Evolutionary conservation across 2,797 vertebrate genomes (phyloP).

Genomic region (Falco rusticolus): DNA sequence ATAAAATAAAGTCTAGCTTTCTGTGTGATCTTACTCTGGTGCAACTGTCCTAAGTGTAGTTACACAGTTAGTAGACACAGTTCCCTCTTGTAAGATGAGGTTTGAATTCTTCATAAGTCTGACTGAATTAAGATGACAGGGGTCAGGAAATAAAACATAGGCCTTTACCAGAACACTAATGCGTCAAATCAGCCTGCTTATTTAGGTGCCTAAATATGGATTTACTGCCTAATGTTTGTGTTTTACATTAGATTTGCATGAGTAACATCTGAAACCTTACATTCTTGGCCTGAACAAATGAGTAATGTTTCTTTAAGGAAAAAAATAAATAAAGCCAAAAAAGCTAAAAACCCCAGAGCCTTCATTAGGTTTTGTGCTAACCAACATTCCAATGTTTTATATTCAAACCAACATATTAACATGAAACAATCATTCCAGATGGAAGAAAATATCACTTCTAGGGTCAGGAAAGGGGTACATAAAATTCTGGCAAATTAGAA

Average conservation of each 20-base stretch:
- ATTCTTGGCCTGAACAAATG: conserved; percentile 47
- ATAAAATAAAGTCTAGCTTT: not conserved
- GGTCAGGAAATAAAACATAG: conserved; percentile 4
- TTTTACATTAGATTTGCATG: conserved; percentile 53
- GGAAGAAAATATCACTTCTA: conserved; percentile 66
- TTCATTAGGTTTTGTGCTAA: conserved; percentile 70
- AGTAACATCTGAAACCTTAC: conserved; percentile 37
- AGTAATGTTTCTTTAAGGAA: conserved; percentile 58
- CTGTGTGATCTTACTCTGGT: not conserved
- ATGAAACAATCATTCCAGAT: conserved; percentile 70
- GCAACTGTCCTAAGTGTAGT: not conserved
- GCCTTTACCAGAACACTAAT: conserved; percentile 24
- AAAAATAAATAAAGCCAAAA: conserved; percentile 53
- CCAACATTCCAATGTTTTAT: conserved; percentile 67
- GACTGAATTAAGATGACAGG: not conserved
- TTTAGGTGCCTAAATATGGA: conserved; percentile 49
- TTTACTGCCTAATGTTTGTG: conserved; percentile 37
- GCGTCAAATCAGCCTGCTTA: conserved; percentile 16
- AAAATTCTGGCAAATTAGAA: conserved; percentile 71
- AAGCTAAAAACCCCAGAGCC: conserved; percentile 59
- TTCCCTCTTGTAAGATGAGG: not conserved
- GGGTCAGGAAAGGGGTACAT: conserved; percentile 67
- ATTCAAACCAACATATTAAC: conserved; percentile 61
- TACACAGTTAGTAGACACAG: not conserved
- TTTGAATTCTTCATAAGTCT: not conserved